Percentiles rank a stretch among this genome's conserved stretches.
Evolutionary conservation across 2,888 invertebrate species (phyloP).

Genomic region (Drosophila neoperkinsi): DNA sequence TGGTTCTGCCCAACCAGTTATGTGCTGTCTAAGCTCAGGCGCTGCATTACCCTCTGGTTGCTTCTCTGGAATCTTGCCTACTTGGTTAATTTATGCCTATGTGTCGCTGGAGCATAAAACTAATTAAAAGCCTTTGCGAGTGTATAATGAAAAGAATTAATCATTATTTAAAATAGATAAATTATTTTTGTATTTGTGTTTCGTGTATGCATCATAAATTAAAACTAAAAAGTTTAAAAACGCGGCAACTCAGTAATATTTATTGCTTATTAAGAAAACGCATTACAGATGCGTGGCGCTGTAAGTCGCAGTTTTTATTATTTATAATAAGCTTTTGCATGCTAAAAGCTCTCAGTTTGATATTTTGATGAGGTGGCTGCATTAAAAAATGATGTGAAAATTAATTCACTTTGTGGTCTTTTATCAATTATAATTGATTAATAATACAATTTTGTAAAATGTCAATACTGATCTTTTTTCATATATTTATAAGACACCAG

Average conservation of each 20-base stretch:
- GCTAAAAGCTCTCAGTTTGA: background rate
- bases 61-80: slow-evolving; percentile 9
- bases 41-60: background rate
- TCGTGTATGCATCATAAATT: slow-evolving; percentile 27
- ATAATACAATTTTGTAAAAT: background rate
- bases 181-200: slow-evolving; percentile 27
- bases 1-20: slow-evolving; percentile 23
- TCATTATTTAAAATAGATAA: slow-evolving; percentile 56
- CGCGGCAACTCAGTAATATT: slow-evolving; percentile 37
- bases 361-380: background rate
- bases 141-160: slow-evolving; percentile 23
- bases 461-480: background rate
- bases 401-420: background rate
- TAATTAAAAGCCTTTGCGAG: slow-evolving; percentile 67
- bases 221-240: slow-evolving; percentile 6
- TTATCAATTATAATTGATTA: background rate
- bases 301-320: slow-evolving; percentile 21
- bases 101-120: slow-evolving; percentile 61
- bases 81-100: slow-evolving; percentile 60
- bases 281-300: slow-evolving; percentile 7
- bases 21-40: slow-evolving; percentile 12
- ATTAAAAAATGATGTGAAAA: no score
- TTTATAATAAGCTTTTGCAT: background rate
- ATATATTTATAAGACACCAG: background rate
- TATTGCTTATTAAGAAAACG: slow-evolving; percentile 36